Conservation (phyloP, 1,140 invertebrate species). For the Acyrthosiphon pisum region DNA sequence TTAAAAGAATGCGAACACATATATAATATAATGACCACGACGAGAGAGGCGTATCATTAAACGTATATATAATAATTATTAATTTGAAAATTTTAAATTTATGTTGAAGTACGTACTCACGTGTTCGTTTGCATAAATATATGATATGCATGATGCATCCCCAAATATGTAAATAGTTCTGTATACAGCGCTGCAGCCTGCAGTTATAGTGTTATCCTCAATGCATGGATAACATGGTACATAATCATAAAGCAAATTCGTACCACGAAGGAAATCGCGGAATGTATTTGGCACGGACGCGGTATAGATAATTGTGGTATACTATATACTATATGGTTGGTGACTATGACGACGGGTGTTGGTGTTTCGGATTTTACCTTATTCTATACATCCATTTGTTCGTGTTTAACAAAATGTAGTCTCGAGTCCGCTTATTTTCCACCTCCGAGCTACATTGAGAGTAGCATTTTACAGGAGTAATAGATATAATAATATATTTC, state of each 20-base stretch:
- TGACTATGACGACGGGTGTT: not conserved
- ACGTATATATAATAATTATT: not conserved
- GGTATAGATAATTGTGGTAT: not conserved
- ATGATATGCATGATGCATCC: not conserved
- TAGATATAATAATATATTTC: conserved; percentile 22
- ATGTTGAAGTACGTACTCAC: not conserved
- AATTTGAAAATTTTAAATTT: conserved; percentile 25
- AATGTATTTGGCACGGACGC: not conserved
- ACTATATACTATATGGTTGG: not conserved
- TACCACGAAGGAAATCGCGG: not conserved
- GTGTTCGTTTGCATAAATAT: not conserved
- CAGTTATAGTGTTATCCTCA: not conserved
- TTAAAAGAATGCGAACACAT: conserved; percentile 14
- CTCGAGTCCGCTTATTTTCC: not conserved
- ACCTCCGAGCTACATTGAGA: not conserved
- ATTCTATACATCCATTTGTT: not conserved
- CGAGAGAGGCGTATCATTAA: not conserved
- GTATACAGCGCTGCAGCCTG: not conserved
- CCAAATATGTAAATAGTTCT: not conserved
- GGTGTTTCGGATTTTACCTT: not conserved
- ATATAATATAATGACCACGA: not conserved
- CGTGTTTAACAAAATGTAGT: not conserved
- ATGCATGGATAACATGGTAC: not conserved
- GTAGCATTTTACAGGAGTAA: not conserved
- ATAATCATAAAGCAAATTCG: not conserved